Evolutionary conservation across 2,888 invertebrate genomes (phyloP), one percentile per base, ranked within the genome.

Genomic region (Siphonodentalium dalli): DNA sequence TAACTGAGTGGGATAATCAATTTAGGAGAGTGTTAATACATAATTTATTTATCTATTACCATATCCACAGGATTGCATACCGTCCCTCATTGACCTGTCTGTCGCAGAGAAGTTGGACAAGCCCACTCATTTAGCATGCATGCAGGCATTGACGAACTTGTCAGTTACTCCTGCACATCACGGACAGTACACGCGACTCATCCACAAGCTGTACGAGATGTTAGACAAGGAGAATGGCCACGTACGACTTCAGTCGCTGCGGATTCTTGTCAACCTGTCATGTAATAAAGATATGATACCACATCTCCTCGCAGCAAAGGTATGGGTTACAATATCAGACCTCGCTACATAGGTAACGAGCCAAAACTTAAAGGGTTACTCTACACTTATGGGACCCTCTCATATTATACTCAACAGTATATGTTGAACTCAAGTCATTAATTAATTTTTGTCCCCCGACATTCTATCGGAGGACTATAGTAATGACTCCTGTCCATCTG

Each of bases 231-330:
- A 74, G 13, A 78, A 77, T 43, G 69, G 77, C 6, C 78, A 80
- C 18, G 73, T 85, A 20, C 81, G 82, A 59, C 73, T 85, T 18
- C 85, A 86, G 66, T 81, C 86, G 2, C 76, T 86, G 20, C 84
- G 85, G 65, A 79, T 87, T 27, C 81, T 87, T 35, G 85, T 86
- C 47, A 87, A 87, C 72, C 75, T 87, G 5, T 85, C 86, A 9
- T 85, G 85, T 58, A 86, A 86, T 74, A 81, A 84, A 57, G 85
- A 85, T 55, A 84, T 87, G 83, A 84, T 87, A 39, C 86, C 86
- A 7, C 84, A 85, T 66, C 77, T 87, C 31, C 75, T 87, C 41
- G 86, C 86, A 54, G 85, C 86, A 35, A 85, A 86, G 83, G 86
- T 86, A 73, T 61, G 58, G 44, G 35, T n/a, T 33, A 11, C 1